phyloP scores from a whole-genome alignment of 2,888 invertebrate species.

The Heteromurus nitidus region DNA sequence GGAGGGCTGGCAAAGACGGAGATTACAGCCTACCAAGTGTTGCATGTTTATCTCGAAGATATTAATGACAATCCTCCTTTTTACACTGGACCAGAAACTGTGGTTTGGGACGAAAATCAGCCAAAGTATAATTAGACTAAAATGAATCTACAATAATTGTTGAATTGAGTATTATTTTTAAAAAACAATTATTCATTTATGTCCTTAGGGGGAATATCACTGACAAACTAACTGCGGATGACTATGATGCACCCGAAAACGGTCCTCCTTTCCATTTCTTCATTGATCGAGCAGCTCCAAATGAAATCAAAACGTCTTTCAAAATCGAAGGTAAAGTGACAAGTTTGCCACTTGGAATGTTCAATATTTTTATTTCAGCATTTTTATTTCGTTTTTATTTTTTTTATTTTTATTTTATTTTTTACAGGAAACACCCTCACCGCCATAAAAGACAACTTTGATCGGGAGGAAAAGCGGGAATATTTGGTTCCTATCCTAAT shows the following conservation, averaged over 20 bases:
- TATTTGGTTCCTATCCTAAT: constrained; percentile 93
- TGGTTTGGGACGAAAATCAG: constrained; percentile 89
- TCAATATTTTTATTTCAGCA: too few species aligned
- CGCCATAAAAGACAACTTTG: constrained; percentile 79
- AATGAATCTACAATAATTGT: not conserved
- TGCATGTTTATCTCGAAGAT: constrained; percentile 82
- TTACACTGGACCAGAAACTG: constrained; percentile 79
- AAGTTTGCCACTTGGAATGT: too few species aligned
- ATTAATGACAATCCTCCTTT: constrained; percentile 95
- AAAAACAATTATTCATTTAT: not conserved
- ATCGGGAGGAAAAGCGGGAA: constrained; percentile 90
- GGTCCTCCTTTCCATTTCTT: constrained; percentile 89
- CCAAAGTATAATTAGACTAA: constrained; percentile 74
- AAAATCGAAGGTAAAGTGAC: constrained; percentile 82
- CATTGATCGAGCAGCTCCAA: constrained; percentile 81
- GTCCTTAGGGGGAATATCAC: constrained; percentile 76
- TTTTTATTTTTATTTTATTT: constrained; percentile 6
- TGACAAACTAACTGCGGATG: constrained; percentile 82
- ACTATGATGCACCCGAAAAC: constrained; percentile 85
- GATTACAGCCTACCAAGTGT: constrained; percentile 81
- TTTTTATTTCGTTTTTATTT: too few species aligned
- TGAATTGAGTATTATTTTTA: not conserved
- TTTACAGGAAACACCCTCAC: constrained; percentile 53
- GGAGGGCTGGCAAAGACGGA: constrained; percentile 80
- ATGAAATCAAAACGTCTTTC: constrained; percentile 84